Evolutionary conservation across 2,888 invertebrate genomes (phyloP), one percentile per base, ranked within the genome.

Genomic region (Erebia aethiops): DNA sequence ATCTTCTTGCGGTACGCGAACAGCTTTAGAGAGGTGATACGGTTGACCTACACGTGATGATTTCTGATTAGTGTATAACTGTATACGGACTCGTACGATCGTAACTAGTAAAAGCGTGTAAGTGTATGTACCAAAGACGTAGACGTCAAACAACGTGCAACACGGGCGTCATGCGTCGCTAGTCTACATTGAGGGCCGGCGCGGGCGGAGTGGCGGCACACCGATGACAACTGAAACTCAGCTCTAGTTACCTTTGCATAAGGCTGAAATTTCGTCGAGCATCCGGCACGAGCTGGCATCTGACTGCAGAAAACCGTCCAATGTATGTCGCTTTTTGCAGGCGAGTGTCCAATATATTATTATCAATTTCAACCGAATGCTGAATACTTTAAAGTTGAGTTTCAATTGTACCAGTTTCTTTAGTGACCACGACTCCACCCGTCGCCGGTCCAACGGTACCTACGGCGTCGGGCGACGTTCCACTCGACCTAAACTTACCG

Each of bases 401-500:
- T 54, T 54, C 18, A 18, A 54, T 10, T 18, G 54, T 18, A n/a
- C 14, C n/a, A 14, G n/a, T 51, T 14, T 51, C 14, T 7, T 13
- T 51, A 7, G 14, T 16, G n/a, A 8, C 16, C 9, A 16, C 52
- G 16, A 54, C 54, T 54, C 18, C 54, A 18, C 18, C 54, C 54
- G 54, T 3, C 10, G 8, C 10, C 54, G 54, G n/a, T 16, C 52
- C 54, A 10, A 16, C 54, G 69, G 77, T 77, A 79, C 77, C 80
- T 78, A 79, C 74, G 69, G 70, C 73, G 73, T 69, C 72, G 69
- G 64, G 77, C 74, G 71, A 68, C 73, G 82, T 86, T 60, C 88
- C 87, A 88, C 82, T 83, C 82, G 84, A 89, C 87, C 91, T 91
- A 90, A 79, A 92, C 93, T 92, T 92, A 93, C 93, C 92, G 93